These are phyloP conservation scores for Axis porcinus DNA, from an alignment of 2,113 vertebrate species.

Conservation along the genomic window DNA sequence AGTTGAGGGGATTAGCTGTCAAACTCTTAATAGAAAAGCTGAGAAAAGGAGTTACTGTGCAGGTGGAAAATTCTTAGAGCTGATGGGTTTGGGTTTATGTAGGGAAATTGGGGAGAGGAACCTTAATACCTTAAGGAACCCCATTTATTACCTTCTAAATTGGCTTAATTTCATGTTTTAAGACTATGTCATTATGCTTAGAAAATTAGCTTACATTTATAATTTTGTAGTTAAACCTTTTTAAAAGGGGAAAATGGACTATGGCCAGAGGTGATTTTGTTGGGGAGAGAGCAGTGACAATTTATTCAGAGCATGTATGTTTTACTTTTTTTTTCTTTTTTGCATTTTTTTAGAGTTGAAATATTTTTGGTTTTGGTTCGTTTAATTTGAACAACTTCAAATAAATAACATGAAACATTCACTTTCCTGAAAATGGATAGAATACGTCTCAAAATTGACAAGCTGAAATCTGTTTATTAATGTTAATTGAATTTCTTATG, in stretches of 20 bases:
- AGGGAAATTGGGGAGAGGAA: not conserved
- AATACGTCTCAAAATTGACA: not conserved
- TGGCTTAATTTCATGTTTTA: conserved; percentile 21
- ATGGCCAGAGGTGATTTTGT: conserved; percentile 9
- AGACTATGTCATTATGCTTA: conserved; percentile 28
- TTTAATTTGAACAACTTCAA: conserved; percentile 40
- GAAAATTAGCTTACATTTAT: conserved; percentile 24
- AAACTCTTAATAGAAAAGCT: not conserved
- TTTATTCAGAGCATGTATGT: not conserved
- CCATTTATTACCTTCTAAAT: conserved; percentile 25
- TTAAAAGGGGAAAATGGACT: conserved; percentile 5
- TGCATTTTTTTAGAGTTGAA: conserved; percentile 34
- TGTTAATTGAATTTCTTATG: conserved; percentile 1
- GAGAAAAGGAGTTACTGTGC: not conserved
- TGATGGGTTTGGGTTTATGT: conserved; percentile 15
- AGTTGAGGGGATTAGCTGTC: not conserved
- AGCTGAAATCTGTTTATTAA: conserved; percentile 30
- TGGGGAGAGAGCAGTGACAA: not conserved
- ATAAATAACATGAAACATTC: conserved; percentile 7
- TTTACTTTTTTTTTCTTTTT: not conserved
- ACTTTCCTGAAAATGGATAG: conserved; percentile 37
- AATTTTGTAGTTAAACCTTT: conserved; percentile 19
- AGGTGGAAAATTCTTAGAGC: conserved; percentile 10
- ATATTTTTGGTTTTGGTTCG: not conserved
- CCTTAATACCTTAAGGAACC: not conserved